phyloP scores from a whole-genome alignment of 2,113 vertebrate genomes.

The Nerophis lumbriciformis region DNA sequence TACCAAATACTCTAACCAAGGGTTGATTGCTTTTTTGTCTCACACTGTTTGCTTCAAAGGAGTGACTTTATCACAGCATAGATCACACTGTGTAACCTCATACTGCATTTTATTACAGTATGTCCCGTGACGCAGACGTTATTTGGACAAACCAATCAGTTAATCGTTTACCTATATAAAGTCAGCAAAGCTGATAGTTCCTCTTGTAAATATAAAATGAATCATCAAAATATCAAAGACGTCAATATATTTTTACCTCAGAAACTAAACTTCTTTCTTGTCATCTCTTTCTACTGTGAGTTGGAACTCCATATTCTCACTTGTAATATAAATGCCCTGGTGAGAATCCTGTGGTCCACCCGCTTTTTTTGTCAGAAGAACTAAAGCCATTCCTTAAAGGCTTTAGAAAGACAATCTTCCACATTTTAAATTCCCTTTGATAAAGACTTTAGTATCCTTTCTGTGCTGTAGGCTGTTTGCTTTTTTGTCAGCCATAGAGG shows the following conservation, averaged over 20 bases:
- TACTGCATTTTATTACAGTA: background rate
- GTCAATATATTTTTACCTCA: background rate
- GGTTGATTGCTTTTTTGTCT: constrained; percentile 16
- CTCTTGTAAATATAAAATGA: too few relatives aligned
- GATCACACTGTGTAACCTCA: constrained; percentile 7
- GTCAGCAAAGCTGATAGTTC: too few relatives aligned
- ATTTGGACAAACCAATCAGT: background rate
- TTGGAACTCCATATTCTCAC: constrained; percentile 31
- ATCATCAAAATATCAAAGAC: constrained; percentile 1
- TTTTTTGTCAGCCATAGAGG: background rate
- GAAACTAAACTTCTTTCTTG: background rate
- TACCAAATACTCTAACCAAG: constrained; percentile 14
- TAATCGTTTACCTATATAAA: background rate
- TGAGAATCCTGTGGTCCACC: constrained; percentile 11
- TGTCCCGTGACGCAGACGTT: background rate
- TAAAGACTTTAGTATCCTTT: background rate
- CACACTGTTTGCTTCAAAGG: constrained; percentile 27
- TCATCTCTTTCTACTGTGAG: constrained; percentile 11
- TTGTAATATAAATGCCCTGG: constrained; percentile 17
- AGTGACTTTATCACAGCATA: constrained; percentile 6
- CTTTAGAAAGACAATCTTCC: constrained; percentile 3
- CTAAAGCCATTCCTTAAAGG: constrained; percentile 12
- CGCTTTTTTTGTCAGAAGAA: constrained; percentile 4
- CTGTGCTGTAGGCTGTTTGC: constrained; percentile 6
- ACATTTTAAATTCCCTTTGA: constrained; percentile 19